Conservation (phyloP, 2,113 vertebrate genomes). For the Thymallus thymallus region DNA sequence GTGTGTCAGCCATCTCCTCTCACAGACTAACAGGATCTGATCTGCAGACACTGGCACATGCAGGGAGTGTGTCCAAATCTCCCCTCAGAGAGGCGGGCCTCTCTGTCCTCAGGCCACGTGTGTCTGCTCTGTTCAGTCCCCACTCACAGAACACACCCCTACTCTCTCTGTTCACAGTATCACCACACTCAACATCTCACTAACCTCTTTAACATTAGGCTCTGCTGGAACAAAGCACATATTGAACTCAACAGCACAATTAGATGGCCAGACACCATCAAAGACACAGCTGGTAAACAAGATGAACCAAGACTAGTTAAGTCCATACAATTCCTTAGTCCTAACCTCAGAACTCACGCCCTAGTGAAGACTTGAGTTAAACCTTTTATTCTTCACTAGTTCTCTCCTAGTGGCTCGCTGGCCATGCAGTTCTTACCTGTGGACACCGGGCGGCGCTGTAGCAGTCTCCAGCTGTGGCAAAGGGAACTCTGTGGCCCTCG, state of each 20-base stretch:
- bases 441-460: conserved; percentile 92
- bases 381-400: no score
- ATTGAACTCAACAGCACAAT: no score
- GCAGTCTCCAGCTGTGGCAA: conserved; percentile 96
- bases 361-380: no score
- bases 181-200: no score
- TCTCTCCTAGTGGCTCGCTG: no score
- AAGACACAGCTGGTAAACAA: not conserved
- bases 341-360: no score
- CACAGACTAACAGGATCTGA: conserved; percentile 7
- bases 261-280: not conserved
- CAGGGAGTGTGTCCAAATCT: not conserved
- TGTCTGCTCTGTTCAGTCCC: not conserved
- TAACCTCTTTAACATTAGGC: no score
- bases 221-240: no score
- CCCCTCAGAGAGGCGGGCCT: conserved; percentile 3
- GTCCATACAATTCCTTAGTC: no score
- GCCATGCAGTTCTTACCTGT: conserved; percentile 77
- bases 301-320: no score
- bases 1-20: not conserved
- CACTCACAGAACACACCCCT: not conserved
- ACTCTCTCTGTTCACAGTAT: no score
- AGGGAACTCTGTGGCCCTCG: conserved; percentile 88
- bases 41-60: not conserved
- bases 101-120: conserved; percentile 2